A percentile compares a stretch with the other conserved stretches of the same genome.
Evolutionary conservation across 2,797 vertebrate genomes (phyloP).

Genomic region (Nasua narica): DNA sequence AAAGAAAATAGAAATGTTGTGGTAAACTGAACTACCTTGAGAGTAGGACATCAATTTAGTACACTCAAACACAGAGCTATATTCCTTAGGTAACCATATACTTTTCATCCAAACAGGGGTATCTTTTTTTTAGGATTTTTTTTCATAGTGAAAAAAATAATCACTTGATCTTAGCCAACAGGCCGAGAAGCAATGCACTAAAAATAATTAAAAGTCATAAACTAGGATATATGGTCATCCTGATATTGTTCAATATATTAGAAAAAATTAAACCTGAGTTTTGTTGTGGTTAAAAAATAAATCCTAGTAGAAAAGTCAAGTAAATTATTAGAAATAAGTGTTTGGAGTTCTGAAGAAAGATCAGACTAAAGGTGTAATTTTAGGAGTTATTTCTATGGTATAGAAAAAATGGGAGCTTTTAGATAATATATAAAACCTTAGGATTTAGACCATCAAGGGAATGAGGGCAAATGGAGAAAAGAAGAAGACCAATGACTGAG

Average conservation of each 20-base stretch:
- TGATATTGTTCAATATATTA: neutral
- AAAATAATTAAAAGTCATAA: neutral
- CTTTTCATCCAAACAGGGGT: neutral
- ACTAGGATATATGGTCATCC: neutral
- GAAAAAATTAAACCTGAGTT: neutral
- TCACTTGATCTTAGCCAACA: neutral
- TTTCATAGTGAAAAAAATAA: slow-evolving; percentile 3
- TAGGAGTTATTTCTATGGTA: neutral
- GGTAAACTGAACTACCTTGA: neutral
- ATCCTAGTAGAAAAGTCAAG: neutral
- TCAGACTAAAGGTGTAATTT: neutral
- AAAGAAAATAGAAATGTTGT: neutral
- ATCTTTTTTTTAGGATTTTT: neutral
- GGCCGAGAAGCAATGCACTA: neutral
- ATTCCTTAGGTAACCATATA: neutral
- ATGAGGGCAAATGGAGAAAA: neutral
- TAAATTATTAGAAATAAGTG: neutral
- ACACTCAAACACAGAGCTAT: neutral
- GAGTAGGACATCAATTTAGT: neutral
- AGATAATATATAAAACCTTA: neutral
- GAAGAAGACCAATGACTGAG: neutral
- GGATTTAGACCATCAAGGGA: neutral
- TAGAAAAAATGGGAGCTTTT: neutral
- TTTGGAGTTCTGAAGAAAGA: neutral
- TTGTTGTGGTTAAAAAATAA: neutral